A percentile compares a stretch with the other conserved stretches of the same genome.
Evolutionary conservation across 2,888 invertebrate species (phyloP).

Genomic region (Limnephilus lunatus): DNA sequence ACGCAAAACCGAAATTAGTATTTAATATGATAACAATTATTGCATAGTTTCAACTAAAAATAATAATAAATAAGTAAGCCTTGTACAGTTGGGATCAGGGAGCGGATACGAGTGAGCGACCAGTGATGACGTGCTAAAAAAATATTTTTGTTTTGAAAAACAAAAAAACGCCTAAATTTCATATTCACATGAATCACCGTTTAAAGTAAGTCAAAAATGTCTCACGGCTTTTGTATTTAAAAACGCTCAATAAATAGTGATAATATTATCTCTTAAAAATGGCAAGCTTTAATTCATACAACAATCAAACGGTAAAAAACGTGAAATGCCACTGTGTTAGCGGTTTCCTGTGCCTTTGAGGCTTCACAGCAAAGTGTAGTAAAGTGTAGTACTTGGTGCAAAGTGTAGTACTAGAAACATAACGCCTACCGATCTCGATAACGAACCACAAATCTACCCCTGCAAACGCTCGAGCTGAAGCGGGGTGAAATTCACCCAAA

Average conservation of each 20-base stretch:
- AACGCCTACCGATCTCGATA: constrained; percentile 58
- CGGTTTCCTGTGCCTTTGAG: not conserved
- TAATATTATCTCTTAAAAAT: not conserved
- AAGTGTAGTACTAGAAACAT: constrained; percentile 49
- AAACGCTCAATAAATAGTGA: not conserved
- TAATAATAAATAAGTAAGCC: too few relatives aligned
- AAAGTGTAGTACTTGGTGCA: too few relatives aligned
- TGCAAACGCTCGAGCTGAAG: not conserved
- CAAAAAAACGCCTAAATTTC: too few relatives aligned
- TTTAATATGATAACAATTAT: too few relatives aligned
- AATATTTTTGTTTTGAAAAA: too few relatives aligned
- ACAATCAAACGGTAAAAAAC: not conserved
- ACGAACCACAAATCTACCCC: constrained; percentile 20
- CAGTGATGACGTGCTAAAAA: too few relatives aligned
- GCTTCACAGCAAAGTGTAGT: not conserved
- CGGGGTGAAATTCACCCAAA: not conserved
- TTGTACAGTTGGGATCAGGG: too few relatives aligned
- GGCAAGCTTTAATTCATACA: not conserved
- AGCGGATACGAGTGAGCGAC: too few relatives aligned
- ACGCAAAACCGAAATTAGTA: too few relatives aligned
- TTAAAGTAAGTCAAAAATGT: too few relatives aligned
- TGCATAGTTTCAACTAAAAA: too few relatives aligned
- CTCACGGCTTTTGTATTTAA: not conserved
- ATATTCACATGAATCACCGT: too few relatives aligned
- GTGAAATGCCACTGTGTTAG: not conserved